phyloP scores from a whole-genome alignment of 2,888 invertebrate species.

The Phyllotreta striolata region DNA sequence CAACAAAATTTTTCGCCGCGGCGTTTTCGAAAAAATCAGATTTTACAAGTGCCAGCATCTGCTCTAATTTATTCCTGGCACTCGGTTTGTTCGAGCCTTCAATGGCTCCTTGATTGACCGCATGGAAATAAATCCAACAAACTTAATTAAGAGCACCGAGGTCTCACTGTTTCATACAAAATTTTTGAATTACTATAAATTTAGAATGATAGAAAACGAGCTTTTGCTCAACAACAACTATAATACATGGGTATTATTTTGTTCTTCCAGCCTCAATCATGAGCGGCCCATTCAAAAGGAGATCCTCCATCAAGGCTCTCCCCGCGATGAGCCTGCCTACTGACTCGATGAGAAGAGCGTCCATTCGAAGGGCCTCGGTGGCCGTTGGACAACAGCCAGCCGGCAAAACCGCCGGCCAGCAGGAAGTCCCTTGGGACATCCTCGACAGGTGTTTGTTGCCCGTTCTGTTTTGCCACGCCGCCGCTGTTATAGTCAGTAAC shows the following conservation, averaged over 20 bases:
- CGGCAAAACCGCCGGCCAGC: constrained; percentile 62
- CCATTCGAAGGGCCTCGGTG: constrained; percentile 52
- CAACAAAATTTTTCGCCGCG: no score
- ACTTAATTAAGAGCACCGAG: background rate
- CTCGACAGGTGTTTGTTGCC: constrained; percentile 78
- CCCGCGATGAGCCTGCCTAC: constrained; percentile 58
- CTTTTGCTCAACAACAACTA: background rate
- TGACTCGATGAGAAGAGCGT: constrained; percentile 59
- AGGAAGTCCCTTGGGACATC: constrained; percentile 77
- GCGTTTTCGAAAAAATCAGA: no score
- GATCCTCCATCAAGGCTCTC: constrained; percentile 58
- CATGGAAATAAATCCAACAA: no score
- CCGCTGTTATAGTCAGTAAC: constrained; percentile 78
- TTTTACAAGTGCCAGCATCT: no score
- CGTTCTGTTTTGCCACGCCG: constrained; percentile 80
- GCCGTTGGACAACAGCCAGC: constrained; percentile 61
- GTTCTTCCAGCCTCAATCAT: constrained; percentile 45
- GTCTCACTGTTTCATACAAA: constrained; percentile 1
- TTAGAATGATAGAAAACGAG: no score
- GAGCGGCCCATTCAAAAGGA: constrained; percentile 60
- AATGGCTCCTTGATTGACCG: no score
- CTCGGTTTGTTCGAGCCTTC: no score
- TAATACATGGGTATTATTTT: background rate
- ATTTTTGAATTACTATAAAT: background rate
- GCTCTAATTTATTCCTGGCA: no score